A percentile compares a stretch with the other conserved stretches of the same genome.
Conservation (phyloP, 2,113 vertebrate genomes). For the Corvus hawaiiensis region DNA sequence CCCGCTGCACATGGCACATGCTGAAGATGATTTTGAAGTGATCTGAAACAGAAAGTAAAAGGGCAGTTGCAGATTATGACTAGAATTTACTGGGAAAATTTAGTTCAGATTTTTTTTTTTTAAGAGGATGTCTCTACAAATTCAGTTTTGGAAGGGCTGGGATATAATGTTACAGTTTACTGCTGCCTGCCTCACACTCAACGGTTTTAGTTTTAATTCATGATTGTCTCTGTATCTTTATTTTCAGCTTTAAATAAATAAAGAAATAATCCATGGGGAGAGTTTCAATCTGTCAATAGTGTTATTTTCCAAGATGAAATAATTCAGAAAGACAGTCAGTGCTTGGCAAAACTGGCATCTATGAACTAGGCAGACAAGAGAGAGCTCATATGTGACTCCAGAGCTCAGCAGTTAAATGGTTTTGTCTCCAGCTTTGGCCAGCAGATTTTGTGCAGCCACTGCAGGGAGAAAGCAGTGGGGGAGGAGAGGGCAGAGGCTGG, state of each 20-base stretch:
- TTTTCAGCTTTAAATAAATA: background rate
- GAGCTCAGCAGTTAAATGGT: background rate
- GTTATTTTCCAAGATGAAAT: background rate
- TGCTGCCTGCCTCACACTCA: background rate
- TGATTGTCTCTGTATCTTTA: background rate
- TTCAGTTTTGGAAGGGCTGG: background rate
- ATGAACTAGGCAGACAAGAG: background rate
- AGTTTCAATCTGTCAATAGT: background rate
- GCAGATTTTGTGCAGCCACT: background rate
- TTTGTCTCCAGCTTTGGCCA: background rate
- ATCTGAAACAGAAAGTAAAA: background rate
- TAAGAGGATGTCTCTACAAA: background rate
- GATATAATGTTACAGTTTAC: background rate
- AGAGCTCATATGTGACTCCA: background rate
- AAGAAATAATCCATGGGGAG: background rate
- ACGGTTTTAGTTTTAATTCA: background rate
- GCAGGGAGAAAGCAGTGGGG: background rate
- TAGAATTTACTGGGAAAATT: background rate
- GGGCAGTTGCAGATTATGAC: background rate
- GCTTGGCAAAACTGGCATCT: background rate
- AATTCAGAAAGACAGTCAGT: background rate
- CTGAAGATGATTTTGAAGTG: background rate
- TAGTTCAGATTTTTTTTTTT: background rate
- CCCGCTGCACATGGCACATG: fast-evolving
- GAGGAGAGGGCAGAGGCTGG: slow-evolving; percentile 4